Conservation (phyloP, 2,113 vertebrate genomes). For the Sapajus apella region DNA sequence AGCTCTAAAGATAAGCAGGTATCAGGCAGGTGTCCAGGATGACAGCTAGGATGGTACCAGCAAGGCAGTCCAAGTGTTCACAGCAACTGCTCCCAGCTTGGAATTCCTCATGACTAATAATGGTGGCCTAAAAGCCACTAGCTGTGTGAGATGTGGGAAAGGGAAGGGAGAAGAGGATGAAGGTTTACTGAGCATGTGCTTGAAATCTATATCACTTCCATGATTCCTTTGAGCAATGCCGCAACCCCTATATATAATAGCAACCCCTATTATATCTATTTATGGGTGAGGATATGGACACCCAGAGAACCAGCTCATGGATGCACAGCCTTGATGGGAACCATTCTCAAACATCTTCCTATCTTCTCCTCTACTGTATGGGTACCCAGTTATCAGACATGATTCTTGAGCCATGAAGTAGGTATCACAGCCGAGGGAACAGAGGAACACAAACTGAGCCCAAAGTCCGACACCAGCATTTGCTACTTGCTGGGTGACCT, state of each 20-base stretch:
- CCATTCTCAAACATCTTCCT: background rate
- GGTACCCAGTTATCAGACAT: background rate
- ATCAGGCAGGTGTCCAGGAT: background rate
- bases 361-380: background rate
- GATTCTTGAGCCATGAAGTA: background rate
- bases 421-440: accelerated
- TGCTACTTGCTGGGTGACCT: background rate
- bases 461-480: background rate
- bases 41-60: background rate
- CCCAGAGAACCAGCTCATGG: background rate
- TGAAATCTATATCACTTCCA: background rate
- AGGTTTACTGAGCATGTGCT: accelerated
- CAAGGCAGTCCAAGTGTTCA: background rate
- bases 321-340: background rate
- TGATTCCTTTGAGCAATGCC: background rate
- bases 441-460: no score
- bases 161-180: no score
- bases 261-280: no score
- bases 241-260: no score
- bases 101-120: background rate
- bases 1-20: background rate
- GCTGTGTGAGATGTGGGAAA: accelerated
- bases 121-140: background rate
- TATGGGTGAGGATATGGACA: background rate
- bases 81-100: background rate